Evolutionary conservation across 2,888 invertebrate species (phyloP), one percentile per base, ranked within the genome.

Genomic region (Thumatha senex): DNA sequence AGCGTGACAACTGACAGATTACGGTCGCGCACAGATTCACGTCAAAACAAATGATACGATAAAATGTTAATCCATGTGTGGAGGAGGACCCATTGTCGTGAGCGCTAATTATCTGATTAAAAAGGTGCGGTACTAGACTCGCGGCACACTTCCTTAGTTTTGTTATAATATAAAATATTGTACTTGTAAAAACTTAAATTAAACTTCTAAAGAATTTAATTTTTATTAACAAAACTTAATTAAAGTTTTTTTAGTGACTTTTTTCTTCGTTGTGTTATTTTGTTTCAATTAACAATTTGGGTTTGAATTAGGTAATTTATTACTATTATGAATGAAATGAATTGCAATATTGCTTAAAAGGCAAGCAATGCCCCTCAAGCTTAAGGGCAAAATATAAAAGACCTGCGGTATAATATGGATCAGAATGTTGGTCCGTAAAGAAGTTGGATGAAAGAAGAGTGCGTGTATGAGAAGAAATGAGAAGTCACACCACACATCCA

Each of bases 11-110:
- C 49, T 80, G 86, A 87, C 86, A 82, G 78, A 86, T 86, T 81
- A 84, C 84, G 87, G 83, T 71, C 84, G 75, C 63, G 70, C 58
- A 54, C 73, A 81, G 84, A 79, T 87, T 83, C 85, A 82, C 76
- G 81, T 83, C 81, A 74, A 56, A 66, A 69, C 67, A 67, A 70
- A 72, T 63, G 74, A 73, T 72, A 76, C 76, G 75, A 80, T 80
- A 74, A 79, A 74, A 72, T 69, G 64, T 76, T 78, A 61, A 69
- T 61, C 63, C 59, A 60, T 63, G 53, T 63, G 57, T 51, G 48
- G 54, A 67, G 50, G 52, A 58, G 50, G 52, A 58, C 61, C 54
- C 46, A 57, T 60, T 61, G 56, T 66, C 61, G 56, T 51, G 56
- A 54, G 54, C 52, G 58, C 51, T 61, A 63, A 61, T 60, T 72